A percentile compares a stretch with the other conserved stretches of the same genome.
These are phyloP conservation scores for Manduca sexta DNA, from an alignment of 1,140 invertebrate species.

Conservation along the genomic window DNA sequence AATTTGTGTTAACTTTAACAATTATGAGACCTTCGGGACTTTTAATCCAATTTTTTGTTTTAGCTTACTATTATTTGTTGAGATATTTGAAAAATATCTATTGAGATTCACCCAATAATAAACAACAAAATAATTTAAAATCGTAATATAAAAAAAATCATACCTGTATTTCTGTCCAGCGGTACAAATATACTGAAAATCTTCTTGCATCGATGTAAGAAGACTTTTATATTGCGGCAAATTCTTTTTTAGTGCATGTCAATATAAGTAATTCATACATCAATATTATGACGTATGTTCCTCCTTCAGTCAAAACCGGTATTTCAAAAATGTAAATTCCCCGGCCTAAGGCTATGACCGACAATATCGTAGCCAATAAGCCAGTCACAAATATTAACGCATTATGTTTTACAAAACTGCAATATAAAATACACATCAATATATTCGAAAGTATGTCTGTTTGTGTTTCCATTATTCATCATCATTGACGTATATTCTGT, in stretches of 20 bases:
- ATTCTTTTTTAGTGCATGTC: conserved; percentile 27
- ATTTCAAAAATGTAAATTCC: conserved; percentile 28
- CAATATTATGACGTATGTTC: conserved; percentile 34
- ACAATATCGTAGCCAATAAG: background rate
- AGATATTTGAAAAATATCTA: too few relatives aligned
- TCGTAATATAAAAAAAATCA: too few relatives aligned
- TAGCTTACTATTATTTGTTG: too few relatives aligned
- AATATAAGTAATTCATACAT: conserved; percentile 34
- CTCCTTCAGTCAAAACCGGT: conserved; percentile 33
- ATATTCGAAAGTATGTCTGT: too few relatives aligned
- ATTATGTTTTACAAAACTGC: conserved; percentile 27
- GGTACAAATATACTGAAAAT: conserved; percentile 37
- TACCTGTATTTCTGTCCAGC: conserved; percentile 37
- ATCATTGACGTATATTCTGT: too few relatives aligned
- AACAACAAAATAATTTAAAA: too few relatives aligned
- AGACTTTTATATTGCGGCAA: conserved; percentile 28
- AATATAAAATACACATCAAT: too few relatives aligned
- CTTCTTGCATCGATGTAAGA: conserved; percentile 26
- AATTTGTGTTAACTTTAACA: too few relatives aligned
- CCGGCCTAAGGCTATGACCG: conserved; percentile 16
- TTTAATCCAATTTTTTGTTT: too few relatives aligned
- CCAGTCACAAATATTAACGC: background rate
- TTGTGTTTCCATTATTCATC: too few relatives aligned
- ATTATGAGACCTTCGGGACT: too few relatives aligned
- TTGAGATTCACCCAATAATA: too few relatives aligned